Percentiles rank a stretch among this genome's conserved stretches.
phyloP scores from a whole-genome alignment of 2,888 invertebrate genomes.

The Blomia tropicalis region DNA sequence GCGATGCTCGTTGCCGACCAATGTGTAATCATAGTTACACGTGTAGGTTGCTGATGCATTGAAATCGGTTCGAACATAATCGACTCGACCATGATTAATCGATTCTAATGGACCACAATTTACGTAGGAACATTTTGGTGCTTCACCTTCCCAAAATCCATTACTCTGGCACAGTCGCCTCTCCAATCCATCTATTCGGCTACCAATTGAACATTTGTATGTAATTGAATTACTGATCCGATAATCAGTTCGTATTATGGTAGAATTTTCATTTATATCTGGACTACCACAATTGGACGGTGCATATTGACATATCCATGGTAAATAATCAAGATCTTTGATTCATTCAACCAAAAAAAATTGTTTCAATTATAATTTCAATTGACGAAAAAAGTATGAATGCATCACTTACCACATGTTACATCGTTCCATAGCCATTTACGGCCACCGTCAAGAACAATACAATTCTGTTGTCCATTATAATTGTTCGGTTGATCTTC shows the following conservation, averaged over 20 bases:
- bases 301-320: slow-evolving; percentile 66
- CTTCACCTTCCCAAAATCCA: slow-evolving; percentile 65
- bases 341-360: too few species aligned
- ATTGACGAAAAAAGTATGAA: neutral
- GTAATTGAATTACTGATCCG: slow-evolving; percentile 47
- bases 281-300: slow-evolving; percentile 75
- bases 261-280: slow-evolving; percentile 58
- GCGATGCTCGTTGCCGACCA: slow-evolving; percentile 47
- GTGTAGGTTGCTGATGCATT: slow-evolving; percentile 58
- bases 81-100: slow-evolving; percentile 50
- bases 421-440: slow-evolving; percentile 89
- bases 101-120: slow-evolving; percentile 52
- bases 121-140: slow-evolving; percentile 71
- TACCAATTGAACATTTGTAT: slow-evolving; percentile 65
- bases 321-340: slow-evolving; percentile 68
- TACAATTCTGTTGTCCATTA: slow-evolving; percentile 85
- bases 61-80: slow-evolving; percentile 54
- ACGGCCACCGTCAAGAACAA: slow-evolving; percentile 74
- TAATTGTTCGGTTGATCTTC: slow-evolving; percentile 89
- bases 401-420: slow-evolving; percentile 47
- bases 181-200: slow-evolving; percentile 55
- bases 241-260: slow-evolving; percentile 46
- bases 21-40: slow-evolving; percentile 67
- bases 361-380: neutral
- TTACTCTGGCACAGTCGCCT: slow-evolving; percentile 52